A percentile compares a stretch with the other conserved stretches of the same genome.
phyloP scores from a whole-genome alignment of 2,113 vertebrate genomes.

The Procavia capensis region DNA sequence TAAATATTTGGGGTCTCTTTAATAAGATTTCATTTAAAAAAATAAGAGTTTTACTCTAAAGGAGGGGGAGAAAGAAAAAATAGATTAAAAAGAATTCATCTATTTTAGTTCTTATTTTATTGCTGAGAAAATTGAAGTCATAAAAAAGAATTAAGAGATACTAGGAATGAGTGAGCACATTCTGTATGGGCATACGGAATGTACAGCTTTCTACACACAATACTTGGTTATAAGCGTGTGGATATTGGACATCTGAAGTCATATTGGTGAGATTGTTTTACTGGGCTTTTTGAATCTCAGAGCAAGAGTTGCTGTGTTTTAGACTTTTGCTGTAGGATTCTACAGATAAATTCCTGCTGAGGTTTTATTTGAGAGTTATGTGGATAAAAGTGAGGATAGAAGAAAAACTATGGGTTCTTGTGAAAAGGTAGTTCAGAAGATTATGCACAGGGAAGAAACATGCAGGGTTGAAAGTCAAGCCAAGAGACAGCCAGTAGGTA shows the following conservation, averaged over 20 bases:
- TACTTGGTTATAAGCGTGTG: fast-evolving
- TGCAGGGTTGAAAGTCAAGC: too few species aligned
- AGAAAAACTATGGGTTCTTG: not conserved
- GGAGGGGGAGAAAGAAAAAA: not conserved
- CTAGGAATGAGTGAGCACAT: fast-evolving
- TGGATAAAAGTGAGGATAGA: not conserved
- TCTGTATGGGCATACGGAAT: too few species aligned
- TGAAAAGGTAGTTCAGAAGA: not conserved
- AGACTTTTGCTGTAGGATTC: not conserved
- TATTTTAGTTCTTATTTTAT: not conserved
- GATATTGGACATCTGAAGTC: not conserved
- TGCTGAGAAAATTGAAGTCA: not conserved
- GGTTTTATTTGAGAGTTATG: not conserved
- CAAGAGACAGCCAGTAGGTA: not conserved
- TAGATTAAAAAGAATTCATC: not conserved
- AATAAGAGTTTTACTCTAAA: not conserved
- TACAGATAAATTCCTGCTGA: not conserved
- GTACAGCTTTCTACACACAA: fast-evolving
- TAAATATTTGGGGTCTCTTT: not conserved
- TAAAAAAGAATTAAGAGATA: not conserved
- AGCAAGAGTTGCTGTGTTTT: not conserved
- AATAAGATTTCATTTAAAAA: conserved; percentile 52
- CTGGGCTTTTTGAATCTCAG: not conserved
- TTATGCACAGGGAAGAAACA: not conserved
- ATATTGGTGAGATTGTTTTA: not conserved